Conservation (phyloP, 2,113 vertebrate genomes). For the Prochilodus magdalenae region DNA sequence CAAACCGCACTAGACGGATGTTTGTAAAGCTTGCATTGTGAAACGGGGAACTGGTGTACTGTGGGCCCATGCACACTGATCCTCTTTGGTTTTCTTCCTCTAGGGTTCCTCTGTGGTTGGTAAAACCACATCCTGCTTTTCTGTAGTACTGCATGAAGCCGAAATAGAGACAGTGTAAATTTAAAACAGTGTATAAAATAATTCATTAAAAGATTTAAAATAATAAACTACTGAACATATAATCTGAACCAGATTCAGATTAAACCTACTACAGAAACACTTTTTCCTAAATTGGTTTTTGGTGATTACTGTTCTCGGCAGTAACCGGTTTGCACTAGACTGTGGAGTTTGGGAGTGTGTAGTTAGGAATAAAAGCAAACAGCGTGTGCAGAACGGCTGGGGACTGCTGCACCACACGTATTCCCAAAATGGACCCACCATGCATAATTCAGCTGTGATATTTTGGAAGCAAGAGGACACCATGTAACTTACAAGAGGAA, state of each 20-base stretch:
- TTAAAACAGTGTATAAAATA: too few species aligned
- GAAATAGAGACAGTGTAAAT: too few species aligned
- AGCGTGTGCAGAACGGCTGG: neutral
- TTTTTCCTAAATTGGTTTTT: neutral
- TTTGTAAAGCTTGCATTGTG: neutral
- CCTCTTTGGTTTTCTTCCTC: too few species aligned
- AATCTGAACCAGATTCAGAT: neutral
- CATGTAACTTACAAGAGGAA: conserved; percentile 1
- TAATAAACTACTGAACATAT: too few species aligned
- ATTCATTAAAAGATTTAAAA: too few species aligned
- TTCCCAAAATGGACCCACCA: neutral
- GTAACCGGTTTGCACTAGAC: neutral
- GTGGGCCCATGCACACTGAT: too few species aligned
- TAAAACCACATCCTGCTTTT: too few species aligned
- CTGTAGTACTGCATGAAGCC: too few species aligned
- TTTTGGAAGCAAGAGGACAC: neutral
- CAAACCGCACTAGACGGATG: neutral
- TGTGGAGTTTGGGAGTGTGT: neutral
- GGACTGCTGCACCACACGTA: neutral
- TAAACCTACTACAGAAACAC: neutral
- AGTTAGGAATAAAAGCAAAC: too few species aligned
- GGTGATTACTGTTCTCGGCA: too few species aligned
- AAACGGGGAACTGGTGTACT: too few species aligned
- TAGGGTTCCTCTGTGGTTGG: too few species aligned
- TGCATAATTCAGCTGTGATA: neutral